A percentile compares a stretch with the other conserved stretches of the same genome.
Conservation (phyloP, 2,797 vertebrate genomes). For the Megalops cyprinoides region DNA sequence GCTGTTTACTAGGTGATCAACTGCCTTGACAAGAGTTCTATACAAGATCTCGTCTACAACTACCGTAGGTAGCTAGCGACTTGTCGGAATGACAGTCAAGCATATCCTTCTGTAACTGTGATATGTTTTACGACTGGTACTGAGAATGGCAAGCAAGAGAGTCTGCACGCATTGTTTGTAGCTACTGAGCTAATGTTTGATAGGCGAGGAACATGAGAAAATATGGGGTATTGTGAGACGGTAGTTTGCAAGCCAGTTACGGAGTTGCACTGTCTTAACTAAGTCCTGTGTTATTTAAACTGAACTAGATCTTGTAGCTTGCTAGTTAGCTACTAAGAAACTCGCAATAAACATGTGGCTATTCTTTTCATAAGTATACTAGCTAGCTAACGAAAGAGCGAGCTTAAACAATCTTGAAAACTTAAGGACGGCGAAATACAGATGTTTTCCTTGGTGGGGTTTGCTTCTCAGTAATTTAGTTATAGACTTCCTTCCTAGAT, state of each 20-base stretch:
- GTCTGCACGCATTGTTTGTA: neutral
- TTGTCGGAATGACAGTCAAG: neutral
- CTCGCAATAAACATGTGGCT: neutral
- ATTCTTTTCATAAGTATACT: neutral
- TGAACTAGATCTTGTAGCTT: neutral
- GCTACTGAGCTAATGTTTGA: neutral
- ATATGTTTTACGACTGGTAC: neutral
- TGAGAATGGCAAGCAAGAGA: neutral
- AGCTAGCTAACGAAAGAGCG: neutral
- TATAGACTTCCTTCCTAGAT: constrained; percentile 18
- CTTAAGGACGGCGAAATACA: neutral
- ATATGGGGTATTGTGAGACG: neutral
- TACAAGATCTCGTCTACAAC: neutral
- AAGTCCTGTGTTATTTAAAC: neutral
- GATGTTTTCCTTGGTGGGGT: constrained; percentile 20
- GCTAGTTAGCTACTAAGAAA: neutral
- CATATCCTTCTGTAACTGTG: neutral
- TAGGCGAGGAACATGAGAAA: neutral
- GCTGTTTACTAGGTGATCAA: neutral
- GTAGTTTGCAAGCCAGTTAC: neutral
- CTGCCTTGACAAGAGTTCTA: neutral
- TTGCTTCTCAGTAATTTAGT: neutral
- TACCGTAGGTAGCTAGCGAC: neutral
- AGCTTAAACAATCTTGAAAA: neutral
- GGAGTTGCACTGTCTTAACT: neutral